Percentiles rank a stretch among this genome's conserved stretches.
Conservation (phyloP, 2,888 invertebrate genomes). For the Ditylenchus weischeri region DNA sequence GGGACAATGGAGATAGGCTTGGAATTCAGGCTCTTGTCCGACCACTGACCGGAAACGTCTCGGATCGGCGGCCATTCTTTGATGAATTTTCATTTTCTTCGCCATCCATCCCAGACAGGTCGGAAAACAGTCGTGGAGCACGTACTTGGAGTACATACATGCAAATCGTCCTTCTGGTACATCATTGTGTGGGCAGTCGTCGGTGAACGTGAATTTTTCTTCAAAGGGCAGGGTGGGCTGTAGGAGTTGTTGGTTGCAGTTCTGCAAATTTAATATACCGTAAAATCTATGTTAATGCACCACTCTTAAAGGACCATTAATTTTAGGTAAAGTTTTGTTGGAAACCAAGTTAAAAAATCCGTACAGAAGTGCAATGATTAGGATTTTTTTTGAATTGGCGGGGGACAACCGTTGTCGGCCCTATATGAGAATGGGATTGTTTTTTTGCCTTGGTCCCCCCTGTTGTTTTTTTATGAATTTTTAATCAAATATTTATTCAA, state of each 20-base stretch:
- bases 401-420: too few relatives aligned
- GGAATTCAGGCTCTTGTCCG: neutral
- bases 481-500: too few relatives aligned
- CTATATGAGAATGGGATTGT: too few relatives aligned
- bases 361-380: too few relatives aligned
- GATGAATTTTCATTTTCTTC: neutral
- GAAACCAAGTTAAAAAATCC: too few relatives aligned
- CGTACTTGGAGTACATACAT: constrained; percentile 1
- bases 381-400: too few relatives aligned
- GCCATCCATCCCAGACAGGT: constrained; percentile 7
- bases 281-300: too few relatives aligned
- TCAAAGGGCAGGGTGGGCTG: constrained; percentile 14
- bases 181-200: constrained; percentile 5
- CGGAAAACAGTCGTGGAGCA: neutral
- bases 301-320: too few relatives aligned
- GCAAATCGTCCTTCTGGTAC: neutral
- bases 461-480: too few relatives aligned
- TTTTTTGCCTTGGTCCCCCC: too few relatives aligned
- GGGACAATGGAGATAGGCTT: neutral
- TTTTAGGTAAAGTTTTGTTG: too few relatives aligned
- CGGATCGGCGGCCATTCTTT: neutral
- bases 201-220: constrained; percentile 24
- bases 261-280: neutral
- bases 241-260: constrained; percentile 14
- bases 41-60: neutral